Conservation (phyloP, 2,888 invertebrate genomes). For the Zygaena filipendulae region DNA sequence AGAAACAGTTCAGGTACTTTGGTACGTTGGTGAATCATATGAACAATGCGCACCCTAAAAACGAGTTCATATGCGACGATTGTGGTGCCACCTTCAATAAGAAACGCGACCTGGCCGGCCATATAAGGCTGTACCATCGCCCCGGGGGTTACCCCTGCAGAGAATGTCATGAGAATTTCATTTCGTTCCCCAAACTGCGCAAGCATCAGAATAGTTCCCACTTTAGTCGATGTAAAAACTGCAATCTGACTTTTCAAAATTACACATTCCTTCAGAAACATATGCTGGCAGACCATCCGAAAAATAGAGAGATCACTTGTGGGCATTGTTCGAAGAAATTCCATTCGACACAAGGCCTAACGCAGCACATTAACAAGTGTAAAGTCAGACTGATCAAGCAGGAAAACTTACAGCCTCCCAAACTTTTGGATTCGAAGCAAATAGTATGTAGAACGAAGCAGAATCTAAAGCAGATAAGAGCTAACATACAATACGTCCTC, state of each 20-base stretch:
- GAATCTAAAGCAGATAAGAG: slow-evolving; percentile 37
- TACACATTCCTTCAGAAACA: slow-evolving; percentile 35
- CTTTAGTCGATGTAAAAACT: slow-evolving; percentile 36
- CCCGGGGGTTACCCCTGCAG: slow-evolving; percentile 39
- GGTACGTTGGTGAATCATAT: slow-evolving; percentile 40
- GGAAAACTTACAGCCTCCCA: slow-evolving; percentile 23
- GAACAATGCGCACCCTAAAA: slow-evolving; percentile 34
- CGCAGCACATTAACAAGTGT: slow-evolving; percentile 39
- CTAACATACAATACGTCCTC: slow-evolving; percentile 45
- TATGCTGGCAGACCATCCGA: slow-evolving; percentile 32
- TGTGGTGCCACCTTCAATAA: slow-evolving; percentile 41
- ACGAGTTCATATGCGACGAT: slow-evolving; percentile 39
- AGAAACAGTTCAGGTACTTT: slow-evolving; percentile 36
- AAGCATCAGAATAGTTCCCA: slow-evolving; percentile 37
- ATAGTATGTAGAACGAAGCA: slow-evolving; percentile 25
- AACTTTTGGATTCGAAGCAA: no score
- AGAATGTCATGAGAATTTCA: slow-evolving; percentile 31
- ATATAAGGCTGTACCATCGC: slow-evolving; percentile 35
- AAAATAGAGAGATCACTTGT: slow-evolving; percentile 33
- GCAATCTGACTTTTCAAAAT: slow-evolving; percentile 31
- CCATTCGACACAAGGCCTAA: slow-evolving; percentile 35
- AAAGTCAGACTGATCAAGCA: slow-evolving; percentile 27
- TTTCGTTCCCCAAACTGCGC: slow-evolving; percentile 23
- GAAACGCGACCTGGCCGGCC: slow-evolving; percentile 35
- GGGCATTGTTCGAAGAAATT: slow-evolving; percentile 38